phyloP scores from a whole-genome alignment of 2,888 invertebrate species.

The Drosophila histrio region DNA sequence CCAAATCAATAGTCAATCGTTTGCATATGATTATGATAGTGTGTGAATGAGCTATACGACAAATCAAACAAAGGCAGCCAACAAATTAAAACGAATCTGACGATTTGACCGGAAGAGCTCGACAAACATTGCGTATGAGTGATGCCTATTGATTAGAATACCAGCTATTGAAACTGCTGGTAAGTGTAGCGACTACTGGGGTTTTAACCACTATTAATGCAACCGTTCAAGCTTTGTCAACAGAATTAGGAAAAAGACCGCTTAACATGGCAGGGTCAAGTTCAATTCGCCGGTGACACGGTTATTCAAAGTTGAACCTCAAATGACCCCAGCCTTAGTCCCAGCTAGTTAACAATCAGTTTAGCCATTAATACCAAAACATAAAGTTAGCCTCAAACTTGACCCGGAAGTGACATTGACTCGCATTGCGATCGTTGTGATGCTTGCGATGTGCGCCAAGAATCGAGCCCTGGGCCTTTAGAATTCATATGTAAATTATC shows the following conservation, averaged over 20 bases:
- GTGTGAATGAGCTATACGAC: conserved; percentile 11
- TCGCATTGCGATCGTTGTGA: conserved; percentile 27
- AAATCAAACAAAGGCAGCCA: conserved; percentile 52
- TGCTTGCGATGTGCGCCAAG: conserved; percentile 49
- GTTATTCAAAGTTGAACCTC: conserved; percentile 59
- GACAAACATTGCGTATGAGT: conserved; percentile 52
- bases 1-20: conserved; percentile 41
- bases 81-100: conserved; percentile 29
- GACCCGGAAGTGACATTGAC: conserved; percentile 66
- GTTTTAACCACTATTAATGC: background rate
- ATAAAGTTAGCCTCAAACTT: conserved; percentile 32
- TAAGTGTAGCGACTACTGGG: background rate
- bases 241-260: background rate
- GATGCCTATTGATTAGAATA: conserved; percentile 28
- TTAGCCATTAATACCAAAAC: conserved; percentile 31
- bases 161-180: conserved; percentile 12
- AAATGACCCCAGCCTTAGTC: conserved; percentile 67
- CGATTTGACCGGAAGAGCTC: conserved; percentile 57
- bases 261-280: conserved; percentile 63
- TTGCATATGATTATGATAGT: conserved; percentile 58
- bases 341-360: conserved; percentile 11
- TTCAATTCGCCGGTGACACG: conserved; percentile 79
- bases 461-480: conserved; percentile 61
- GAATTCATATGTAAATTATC: conserved; percentile 71
- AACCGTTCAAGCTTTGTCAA: conserved; percentile 13